Base-by-base conservation (phyloP, 2,888 invertebrate species). In the Drosophila suboccidentalis region DNA sequence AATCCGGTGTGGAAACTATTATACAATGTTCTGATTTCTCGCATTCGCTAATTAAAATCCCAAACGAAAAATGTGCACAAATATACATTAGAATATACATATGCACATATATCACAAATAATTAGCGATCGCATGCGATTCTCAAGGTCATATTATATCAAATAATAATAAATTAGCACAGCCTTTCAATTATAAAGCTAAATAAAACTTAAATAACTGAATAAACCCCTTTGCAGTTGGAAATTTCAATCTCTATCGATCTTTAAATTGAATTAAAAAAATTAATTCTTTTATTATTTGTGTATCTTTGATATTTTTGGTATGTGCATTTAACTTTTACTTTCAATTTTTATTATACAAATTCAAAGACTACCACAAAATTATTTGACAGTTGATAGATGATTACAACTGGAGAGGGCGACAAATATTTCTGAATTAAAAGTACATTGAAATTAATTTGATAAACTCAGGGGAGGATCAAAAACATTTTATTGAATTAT, bases 21-120 rank as follows among this genome's bases (percentile, higher is more conserved):
- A 6, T 26, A 49, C 53, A 43, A 17, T 34, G 38, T 38, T 72
- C 57, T 44, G 61, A 75, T 77, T 72, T 72, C 32, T 38, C 53
- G 66, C 55, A 73, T 39, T 53, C 59, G 75, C 79, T 78, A 76
- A 76, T 76, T 76, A 61, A 55, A 69, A 78, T 61, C 53, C 29
- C 63, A 51, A 67, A 29, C 29, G 22, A 46, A 39, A 50, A 39
- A 50, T 38, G 55, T 55, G 54, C 39, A 51, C 6, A 44, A 26
- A 49, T 29, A 8, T 29, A 17, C 17, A 49, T 32, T 19, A 19
- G 19, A 13, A 36, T 22, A 15, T 15, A 49, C 26, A 38, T 22
- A 19, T 29, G 8, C 8, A 19, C 51, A 38, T 4, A 26, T 47
- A 29, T 29, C 10, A 10, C n/a, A 47, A 4, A 15, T 10, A 29